Conservation (phyloP, 1,140 invertebrate species). For the Hyles euphorbiae region DNA sequence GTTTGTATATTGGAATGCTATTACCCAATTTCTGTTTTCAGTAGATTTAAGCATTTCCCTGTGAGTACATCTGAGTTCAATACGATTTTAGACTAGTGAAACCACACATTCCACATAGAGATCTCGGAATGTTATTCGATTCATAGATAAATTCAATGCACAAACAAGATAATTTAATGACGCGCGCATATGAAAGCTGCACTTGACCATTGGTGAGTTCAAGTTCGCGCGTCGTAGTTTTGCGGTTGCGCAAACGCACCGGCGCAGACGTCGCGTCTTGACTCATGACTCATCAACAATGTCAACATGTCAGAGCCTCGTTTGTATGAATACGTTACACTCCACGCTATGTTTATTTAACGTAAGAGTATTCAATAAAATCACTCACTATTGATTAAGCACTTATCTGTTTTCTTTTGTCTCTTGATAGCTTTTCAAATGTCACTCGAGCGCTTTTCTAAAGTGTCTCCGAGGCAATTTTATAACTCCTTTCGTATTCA, state of each 20-base stretch:
- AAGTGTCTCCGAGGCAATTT: too few relatives aligned
- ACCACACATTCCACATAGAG: too few relatives aligned
- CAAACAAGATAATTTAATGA: too few relatives aligned
- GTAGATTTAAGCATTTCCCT: too few relatives aligned
- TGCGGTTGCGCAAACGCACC: slow-evolving; percentile 41
- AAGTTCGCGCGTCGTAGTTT: slow-evolving; percentile 38
- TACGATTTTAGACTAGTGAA: too few relatives aligned
- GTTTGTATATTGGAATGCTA: too few relatives aligned
- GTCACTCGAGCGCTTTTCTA: too few relatives aligned
- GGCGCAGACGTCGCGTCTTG: slow-evolving; percentile 23
- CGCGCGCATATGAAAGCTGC: slow-evolving; percentile 19
- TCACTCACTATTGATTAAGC: slow-evolving; percentile 42
- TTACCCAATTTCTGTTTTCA: too few relatives aligned
- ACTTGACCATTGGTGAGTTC: slow-evolving; percentile 50
- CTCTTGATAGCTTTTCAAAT: slow-evolving; percentile 16
- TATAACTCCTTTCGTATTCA: too few relatives aligned
- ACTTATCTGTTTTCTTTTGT: slow-evolving; percentile 23
- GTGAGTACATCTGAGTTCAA: too few relatives aligned
- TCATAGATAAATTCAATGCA: too few relatives aligned
- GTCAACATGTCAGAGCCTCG: slow-evolving; percentile 49
- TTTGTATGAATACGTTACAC: slow-evolving; percentile 51
- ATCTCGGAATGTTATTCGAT: too few relatives aligned
- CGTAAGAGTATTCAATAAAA: slow-evolving; percentile 36
- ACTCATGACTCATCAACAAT: slow-evolving; percentile 59
- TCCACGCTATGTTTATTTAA: slow-evolving; percentile 42